Conservation (phyloP, 2,113 vertebrate species). For the Melanerpes aurifrons region DNA sequence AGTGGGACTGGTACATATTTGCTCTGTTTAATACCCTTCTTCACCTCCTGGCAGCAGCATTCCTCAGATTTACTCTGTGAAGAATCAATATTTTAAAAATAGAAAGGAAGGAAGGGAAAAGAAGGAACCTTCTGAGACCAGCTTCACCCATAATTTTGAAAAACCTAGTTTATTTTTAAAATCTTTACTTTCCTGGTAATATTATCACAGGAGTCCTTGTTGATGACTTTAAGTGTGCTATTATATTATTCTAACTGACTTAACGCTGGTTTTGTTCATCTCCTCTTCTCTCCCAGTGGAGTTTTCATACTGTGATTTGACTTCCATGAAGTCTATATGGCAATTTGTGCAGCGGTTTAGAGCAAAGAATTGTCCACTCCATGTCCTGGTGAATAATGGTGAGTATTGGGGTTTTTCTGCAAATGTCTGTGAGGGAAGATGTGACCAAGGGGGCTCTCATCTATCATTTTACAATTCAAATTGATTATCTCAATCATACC, state of each 20-base stretch:
- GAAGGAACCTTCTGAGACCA: not conserved
- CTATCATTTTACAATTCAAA: not conserved
- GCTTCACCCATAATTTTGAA: not conserved
- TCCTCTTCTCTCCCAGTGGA: conserved; percentile 78
- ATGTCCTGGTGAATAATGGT: conserved; percentile 94
- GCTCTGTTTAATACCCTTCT: rapidly evolving
- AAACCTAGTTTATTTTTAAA: not conserved
- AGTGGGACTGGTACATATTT: not conserved
- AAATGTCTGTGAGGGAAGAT: not conserved
- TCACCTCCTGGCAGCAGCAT: not conserved
- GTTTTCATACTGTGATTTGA: conserved; percentile 87
- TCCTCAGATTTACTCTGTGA: not conserved
- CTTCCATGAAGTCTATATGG: conserved; percentile 85
- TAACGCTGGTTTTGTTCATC: not conserved
- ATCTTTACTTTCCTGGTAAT: not conserved
- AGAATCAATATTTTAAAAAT: not conserved
- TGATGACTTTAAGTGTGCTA: not conserved
- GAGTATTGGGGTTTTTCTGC: conserved; percentile 17
- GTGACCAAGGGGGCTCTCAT: not conserved
- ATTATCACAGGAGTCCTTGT: not conserved
- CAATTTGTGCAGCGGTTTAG: conserved; percentile 83
- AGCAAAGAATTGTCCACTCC: conserved; percentile 80
- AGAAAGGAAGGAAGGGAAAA: not conserved
- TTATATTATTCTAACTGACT: not conserved
- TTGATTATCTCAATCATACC: not conserved